These are phyloP conservation scores for Pegoplata infirma DNA, from an alignment of 2,888 invertebrate species.

Conservation along the genomic window DNA sequence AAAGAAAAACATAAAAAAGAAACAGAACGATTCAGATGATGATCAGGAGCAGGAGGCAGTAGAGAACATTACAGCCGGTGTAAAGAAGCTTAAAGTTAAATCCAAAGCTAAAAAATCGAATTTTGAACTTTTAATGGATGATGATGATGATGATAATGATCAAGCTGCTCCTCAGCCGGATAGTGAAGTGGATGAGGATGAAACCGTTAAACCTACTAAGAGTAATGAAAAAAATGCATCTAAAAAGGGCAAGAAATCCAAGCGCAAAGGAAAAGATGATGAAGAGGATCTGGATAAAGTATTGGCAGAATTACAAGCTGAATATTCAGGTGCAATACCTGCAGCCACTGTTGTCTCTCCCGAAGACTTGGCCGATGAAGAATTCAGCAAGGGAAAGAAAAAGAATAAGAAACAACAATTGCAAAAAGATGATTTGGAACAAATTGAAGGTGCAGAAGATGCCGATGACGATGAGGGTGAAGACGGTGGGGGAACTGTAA, in stretches of 20 bases:
- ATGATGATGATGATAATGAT: constrained; percentile 79
- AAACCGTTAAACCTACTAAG: constrained; percentile 79
- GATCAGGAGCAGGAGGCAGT: constrained; percentile 72
- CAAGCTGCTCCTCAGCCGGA: constrained; percentile 53
- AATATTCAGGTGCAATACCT: constrained; percentile 85
- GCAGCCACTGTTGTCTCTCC: constrained; percentile 72
- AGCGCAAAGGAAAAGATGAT: constrained; percentile 86
- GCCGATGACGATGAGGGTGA: constrained; percentile 77
- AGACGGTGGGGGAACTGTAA: constrained; percentile 82
- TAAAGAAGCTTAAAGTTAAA: constrained; percentile 81
- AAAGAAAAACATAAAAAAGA: constrained; percentile 70
- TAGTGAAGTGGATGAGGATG: constrained; percentile 72
- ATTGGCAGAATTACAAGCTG: constrained; percentile 86
- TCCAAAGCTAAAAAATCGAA: constrained; percentile 80
- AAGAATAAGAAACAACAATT: constrained; percentile 68
- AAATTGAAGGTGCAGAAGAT: no score
- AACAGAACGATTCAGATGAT: constrained; percentile 76
- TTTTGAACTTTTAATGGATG: constrained; percentile 84
- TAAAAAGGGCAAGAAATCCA: constrained; percentile 86
- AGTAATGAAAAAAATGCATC: constrained; percentile 78
- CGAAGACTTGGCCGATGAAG: constrained; percentile 77
- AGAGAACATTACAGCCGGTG: constrained; percentile 78
- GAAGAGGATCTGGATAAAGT: constrained; percentile 89
- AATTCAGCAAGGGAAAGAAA: constrained; percentile 70
- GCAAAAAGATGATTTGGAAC: constrained; percentile 56